A percentile compares a stretch with the other conserved stretches of the same genome.
phyloP scores from a whole-genome alignment of 2,797 vertebrate species.

The Paguma larvata region DNA sequence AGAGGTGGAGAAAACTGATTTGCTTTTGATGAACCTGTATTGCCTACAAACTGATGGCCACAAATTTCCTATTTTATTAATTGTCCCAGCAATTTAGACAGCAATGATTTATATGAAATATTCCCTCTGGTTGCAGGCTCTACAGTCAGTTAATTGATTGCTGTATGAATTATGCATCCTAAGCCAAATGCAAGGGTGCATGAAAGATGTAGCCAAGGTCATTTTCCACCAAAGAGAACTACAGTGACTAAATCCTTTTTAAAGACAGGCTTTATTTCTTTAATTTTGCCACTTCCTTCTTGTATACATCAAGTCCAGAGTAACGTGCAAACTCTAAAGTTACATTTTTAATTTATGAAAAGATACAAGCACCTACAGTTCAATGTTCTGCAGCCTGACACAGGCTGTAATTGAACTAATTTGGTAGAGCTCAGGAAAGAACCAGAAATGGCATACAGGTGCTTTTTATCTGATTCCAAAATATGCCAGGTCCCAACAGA shows the following conservation, averaged over 20 bases:
- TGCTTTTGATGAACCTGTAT: conserved; percentile 74
- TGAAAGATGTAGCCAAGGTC: conserved; percentile 78
- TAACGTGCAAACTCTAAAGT: conserved; percentile 43
- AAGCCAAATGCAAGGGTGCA: conserved; percentile 62
- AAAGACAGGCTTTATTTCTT: conserved; percentile 67
- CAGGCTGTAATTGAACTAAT: conserved; percentile 46
- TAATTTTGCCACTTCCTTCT: conserved; percentile 59
- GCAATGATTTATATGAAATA: conserved; percentile 80
- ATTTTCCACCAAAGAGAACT: conserved; percentile 64
- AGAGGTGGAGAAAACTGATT: conserved; percentile 62
- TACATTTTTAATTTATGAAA: conserved; percentile 36
- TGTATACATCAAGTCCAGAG: conserved; percentile 22
- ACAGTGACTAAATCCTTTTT: conserved; percentile 1
- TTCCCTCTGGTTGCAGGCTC: conserved; percentile 68
- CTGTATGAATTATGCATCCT: conserved; percentile 80
- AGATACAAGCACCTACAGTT: not conserved
- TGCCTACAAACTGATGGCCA: conserved; percentile 71
- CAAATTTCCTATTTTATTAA: conserved; percentile 77
- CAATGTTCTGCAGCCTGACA: not conserved
- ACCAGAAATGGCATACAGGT: conserved; percentile 41
- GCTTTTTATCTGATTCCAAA: conserved; percentile 62
- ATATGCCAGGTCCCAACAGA: conserved; percentile 31
- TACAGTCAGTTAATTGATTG: conserved; percentile 79
- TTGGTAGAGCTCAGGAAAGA: conserved; percentile 41
- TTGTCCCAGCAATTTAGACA: conserved; percentile 73